These are phyloP conservation scores for Drepanosiphum platanoidis DNA, from an alignment of 2,888 invertebrate genomes.

Conservation along the genomic window DNA sequence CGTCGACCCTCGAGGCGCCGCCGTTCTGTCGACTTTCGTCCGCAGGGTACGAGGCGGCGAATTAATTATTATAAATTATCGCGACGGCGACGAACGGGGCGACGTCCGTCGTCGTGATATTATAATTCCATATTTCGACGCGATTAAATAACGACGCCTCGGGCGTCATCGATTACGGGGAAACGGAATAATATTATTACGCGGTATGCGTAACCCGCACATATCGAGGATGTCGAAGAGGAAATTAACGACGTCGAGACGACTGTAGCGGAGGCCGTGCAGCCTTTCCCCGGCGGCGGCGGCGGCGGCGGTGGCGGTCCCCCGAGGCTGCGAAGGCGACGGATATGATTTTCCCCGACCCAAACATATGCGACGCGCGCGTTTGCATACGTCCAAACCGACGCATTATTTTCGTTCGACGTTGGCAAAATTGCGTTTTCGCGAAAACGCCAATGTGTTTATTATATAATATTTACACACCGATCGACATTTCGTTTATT, in stretches of 20 bases:
- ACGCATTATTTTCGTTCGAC: background rate
- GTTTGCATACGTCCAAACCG: background rate
- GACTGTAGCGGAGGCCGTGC: background rate
- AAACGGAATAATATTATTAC: slow-evolving; percentile 45
- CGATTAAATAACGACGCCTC: slow-evolving; percentile 48
- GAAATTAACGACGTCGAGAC: slow-evolving; percentile 44
- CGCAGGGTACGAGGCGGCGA: too few relatives aligned
- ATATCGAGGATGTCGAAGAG: slow-evolving; percentile 24
- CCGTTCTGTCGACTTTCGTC: too few relatives aligned
- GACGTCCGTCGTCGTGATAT: background rate
- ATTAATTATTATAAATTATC: too few relatives aligned
- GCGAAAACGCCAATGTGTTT: too few relatives aligned
- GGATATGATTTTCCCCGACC: background rate
- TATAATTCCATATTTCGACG: background rate
- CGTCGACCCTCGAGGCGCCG: too few relatives aligned
- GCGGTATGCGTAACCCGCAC: background rate
- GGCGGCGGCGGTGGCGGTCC: too few relatives aligned
- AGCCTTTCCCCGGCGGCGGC: background rate
- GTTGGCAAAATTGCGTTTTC: too few relatives aligned
- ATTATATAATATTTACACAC: too few relatives aligned
- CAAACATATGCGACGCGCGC: background rate
- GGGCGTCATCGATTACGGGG: slow-evolving; percentile 44
- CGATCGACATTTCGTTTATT: too few relatives aligned
- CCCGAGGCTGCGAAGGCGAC: background rate
- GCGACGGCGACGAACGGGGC: background rate